Conservation (phyloP, 2,113 vertebrate species). For the Oncorhynchus keta region DNA sequence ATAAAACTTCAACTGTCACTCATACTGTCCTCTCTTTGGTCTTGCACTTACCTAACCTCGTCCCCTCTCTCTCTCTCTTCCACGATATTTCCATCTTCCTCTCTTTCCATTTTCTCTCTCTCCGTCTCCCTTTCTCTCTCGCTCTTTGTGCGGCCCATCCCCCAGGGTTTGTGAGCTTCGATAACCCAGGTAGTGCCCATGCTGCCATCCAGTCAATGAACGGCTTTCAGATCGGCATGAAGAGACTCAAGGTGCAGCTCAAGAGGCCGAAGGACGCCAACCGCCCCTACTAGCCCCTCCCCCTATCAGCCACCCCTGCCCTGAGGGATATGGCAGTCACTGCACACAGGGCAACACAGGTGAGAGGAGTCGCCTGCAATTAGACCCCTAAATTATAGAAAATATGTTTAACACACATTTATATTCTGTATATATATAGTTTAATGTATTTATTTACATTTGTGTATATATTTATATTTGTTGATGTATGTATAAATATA, state of each 20-base stretch:
- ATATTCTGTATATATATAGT: too few species aligned
- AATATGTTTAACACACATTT: too few species aligned
- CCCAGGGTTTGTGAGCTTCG: conserved; percentile 98
- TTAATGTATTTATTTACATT: too few species aligned
- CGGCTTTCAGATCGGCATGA: conserved; percentile 99
- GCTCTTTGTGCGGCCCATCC: conserved; percentile 19
- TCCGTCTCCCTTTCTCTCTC: conserved; percentile 16
- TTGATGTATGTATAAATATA: too few species aligned
- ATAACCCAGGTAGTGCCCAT: conserved; percentile 98
- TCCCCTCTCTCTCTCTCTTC: conserved; percentile 55
- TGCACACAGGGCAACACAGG: conserved; percentile 70
- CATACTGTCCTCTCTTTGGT: conserved; percentile 6
- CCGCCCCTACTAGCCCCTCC: conserved; percentile 89
- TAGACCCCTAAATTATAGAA: too few species aligned
- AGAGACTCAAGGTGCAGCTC: conserved; percentile 99
- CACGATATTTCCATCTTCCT: conserved; percentile 26
- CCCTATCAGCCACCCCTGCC: conserved; percentile 55
- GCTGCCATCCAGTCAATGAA: conserved; percentile 99
- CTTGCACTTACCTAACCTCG: conserved; percentile 26
- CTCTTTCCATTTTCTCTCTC: conserved; percentile 8
- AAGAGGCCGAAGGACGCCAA: conserved; percentile 99
- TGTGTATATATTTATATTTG: too few species aligned
- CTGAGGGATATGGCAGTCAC: conserved; percentile 66
- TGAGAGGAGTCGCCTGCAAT: conserved; percentile 29
- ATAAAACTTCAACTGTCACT: not conserved